Percentiles rank a stretch among this genome's conserved stretches.
Conservation (phyloP, 92 coral and sea anemone genomes). For the Porites divaricata region DNA sequence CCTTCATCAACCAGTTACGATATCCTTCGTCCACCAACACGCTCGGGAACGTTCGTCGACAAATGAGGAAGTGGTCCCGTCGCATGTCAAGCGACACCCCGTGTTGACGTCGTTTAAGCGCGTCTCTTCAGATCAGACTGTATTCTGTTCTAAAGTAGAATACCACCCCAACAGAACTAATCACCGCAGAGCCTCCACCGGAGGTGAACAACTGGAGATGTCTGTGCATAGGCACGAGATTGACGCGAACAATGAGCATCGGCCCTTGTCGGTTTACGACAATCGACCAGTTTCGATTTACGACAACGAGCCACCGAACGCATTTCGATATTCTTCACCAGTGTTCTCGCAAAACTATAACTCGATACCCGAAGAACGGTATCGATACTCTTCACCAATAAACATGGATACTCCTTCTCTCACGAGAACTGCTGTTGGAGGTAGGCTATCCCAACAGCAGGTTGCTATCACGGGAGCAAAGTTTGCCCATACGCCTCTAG, state of each 20-base stretch:
- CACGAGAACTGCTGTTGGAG: constrained; percentile 51
- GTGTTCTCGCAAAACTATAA: constrained; percentile 53
- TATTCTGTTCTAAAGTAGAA: constrained; percentile 60
- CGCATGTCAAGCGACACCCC: constrained; percentile 73
- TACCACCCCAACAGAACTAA: constrained; percentile 12
- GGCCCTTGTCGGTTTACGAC: constrained; percentile 86
- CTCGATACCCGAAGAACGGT: constrained; percentile 53
- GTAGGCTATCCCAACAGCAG: constrained; percentile 58
- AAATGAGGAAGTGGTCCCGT: not conserved
- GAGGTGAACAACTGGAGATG: constrained; percentile 56
- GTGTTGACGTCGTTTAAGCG: constrained; percentile 80
- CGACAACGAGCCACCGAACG: constrained; percentile 82
- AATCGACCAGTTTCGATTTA: constrained; percentile 83
- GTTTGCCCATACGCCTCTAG: constrained; percentile 54
- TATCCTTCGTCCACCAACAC: constrained; percentile 28
- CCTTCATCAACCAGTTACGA: constrained; percentile 47
- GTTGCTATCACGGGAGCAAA: constrained; percentile 72
- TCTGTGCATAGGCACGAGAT: constrained; percentile 17
- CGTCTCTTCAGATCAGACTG: constrained; percentile 73
- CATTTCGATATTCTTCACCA: constrained; percentile 82
- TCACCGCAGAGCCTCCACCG: constrained; percentile 86
- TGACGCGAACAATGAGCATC: constrained; percentile 51
- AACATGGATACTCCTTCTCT: constrained; percentile 40
- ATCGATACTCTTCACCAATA: constrained; percentile 63
- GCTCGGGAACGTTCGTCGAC: constrained; percentile 53